Evolutionary conservation across 2,888 invertebrate species (phyloP), one percentile per base, ranked within the genome.

Genomic region (Galerucella calmariensis): DNA sequence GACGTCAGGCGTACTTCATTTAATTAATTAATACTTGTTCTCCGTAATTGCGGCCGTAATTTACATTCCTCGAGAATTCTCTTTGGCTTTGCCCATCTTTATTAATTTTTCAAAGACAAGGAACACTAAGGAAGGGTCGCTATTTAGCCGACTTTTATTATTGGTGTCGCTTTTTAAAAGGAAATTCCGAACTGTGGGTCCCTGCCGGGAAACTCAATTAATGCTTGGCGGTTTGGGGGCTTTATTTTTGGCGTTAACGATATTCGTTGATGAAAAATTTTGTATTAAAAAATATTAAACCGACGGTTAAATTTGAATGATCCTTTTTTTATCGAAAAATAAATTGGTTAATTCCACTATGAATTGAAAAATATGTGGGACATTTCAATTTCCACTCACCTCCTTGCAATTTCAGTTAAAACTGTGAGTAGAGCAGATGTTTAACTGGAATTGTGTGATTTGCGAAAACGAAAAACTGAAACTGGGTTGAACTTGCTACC

Each of bases 11-110:
- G 72, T 73, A 69, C 72, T 75, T 81, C 77, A 79, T 85, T 83
- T 86, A 85, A 86, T 86, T 86, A 86, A 86, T 86, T 85, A 85
- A 84, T 82, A 83, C 84, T 81, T 82, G 86, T 86, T 56, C 85
- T 85, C 85, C 84, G 84, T 83, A 85, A 85, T 85, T 85, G 84
- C 81, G 78, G 76, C 78, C 76, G 80, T 80, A 84, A 84, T 84
- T 84, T 83, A 83, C 84, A 84, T 83, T 82, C 80, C 78, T 80
- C 77, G 78, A 73, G 74, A 79, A 79, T 79, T 78, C 77, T 80
- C 81, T 80, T 78, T 82, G 80, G 79, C 79, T 79, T 78, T 76
- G 74, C 61, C 61, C 80, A 79, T 80, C 79, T 74, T 78, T 81
- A 81, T 83, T 83, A 82, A 82, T 81, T 81, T 81, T 80, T 82